These are phyloP conservation scores for Rotaria macrura DNA, from an alignment of 2,888 invertebrate genomes.

Conservation along the genomic window DNA sequence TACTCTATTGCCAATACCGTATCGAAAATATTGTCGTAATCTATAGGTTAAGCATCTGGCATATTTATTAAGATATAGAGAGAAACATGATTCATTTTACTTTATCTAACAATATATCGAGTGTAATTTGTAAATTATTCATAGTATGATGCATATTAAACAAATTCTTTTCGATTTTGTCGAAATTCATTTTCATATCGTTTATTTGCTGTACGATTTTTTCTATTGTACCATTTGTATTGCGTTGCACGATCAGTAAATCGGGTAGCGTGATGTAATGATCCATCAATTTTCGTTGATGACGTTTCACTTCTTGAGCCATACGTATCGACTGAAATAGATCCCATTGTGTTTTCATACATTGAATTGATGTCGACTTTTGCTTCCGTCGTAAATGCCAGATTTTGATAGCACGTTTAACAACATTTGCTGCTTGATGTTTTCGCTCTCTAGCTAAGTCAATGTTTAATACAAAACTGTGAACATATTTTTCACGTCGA, in stretches of 20 bases:
- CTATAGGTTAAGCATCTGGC: too few relatives aligned
- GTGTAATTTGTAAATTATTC: background rate
- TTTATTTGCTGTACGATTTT: background rate
- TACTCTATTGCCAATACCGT: too few relatives aligned
- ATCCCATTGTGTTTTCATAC: constrained; percentile 38
- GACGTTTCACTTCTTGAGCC: constrained; percentile 44
- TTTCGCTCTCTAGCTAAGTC: constrained; percentile 44
- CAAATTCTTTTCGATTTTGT: background rate
- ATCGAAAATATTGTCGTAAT: too few relatives aligned
- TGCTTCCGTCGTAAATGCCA: background rate
- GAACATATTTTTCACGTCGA: constrained; percentile 47
- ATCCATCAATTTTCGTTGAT: constrained; percentile 42
- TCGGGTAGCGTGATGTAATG: constrained; percentile 42
- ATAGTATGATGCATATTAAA: background rate
- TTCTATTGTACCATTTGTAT: background rate
- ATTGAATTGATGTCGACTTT: background rate
- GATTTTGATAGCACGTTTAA: background rate
- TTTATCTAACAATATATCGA: background rate
- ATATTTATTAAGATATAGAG: too few relatives aligned
- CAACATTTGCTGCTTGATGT: constrained; percentile 24
- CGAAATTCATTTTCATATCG: background rate
- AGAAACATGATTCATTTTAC: too few relatives aligned
- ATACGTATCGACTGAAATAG: constrained; percentile 44
- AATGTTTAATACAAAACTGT: constrained; percentile 47
- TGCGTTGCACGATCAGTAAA: background rate